Base-by-base conservation (phyloP, 2,888 invertebrate genomes). In the Drosophila niveifrons region DNA sequence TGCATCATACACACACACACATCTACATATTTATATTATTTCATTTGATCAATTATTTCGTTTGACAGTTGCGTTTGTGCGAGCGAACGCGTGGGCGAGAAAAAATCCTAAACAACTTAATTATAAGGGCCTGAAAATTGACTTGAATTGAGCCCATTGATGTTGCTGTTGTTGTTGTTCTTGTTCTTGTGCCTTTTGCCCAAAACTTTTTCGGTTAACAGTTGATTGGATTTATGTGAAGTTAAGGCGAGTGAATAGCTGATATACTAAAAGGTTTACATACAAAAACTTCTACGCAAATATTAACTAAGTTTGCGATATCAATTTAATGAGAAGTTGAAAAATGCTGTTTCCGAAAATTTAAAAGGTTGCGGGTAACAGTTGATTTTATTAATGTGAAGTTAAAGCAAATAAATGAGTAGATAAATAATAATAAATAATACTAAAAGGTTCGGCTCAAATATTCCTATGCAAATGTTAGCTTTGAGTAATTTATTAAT, bases 41-140 rank as follows among this genome's bases (percentile, higher is more conserved):
- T 57, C 56, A 69, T 81, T 77, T 79, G 81, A 84, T 84, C 79
- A 82, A 84, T 84, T 81, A 85, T 81, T 78, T 80, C 44, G 66
- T 67, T 68, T 62, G 71, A 59, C 66, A 64, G 71, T 63, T 18
- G 31, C 41, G 23, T 57, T 44, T n/a, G 44, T 23, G 7, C 8
- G 52, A 15, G 44, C 23, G 7, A 3, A 50, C 62, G 34, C 51
- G 51, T 55, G 63, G 47, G 50, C 65, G 47, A 67, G n/a, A 36
- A 36, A 34, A 36, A 15, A 17, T 17, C 69, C 66, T 18, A 46
- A 71, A 67, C 51, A 80, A 78, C 71, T 78, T 76, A 74, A 78
- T 80, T 74, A 58, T 59, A 59, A 36, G 34, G 18, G 55, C 43
- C 41, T 61, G 18, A 13, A 55, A 55, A 34, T 41, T 8, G 31